Base-by-base conservation (phyloP, 2,888 invertebrate species). In the Cantharis lateralis region DNA sequence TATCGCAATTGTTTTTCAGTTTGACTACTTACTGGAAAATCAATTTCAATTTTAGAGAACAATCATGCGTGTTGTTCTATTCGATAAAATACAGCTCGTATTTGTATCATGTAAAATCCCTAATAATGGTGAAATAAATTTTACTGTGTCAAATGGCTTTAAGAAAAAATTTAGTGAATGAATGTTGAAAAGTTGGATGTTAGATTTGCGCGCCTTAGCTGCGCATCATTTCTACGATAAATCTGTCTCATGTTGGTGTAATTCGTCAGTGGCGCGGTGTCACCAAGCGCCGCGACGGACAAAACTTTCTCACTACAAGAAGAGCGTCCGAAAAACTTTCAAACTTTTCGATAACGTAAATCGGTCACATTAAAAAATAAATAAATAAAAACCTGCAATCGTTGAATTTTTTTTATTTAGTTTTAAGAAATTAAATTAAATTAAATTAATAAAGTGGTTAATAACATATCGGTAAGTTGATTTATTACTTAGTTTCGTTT, bases 261-360 rank as follows among this genome's bases (percentile, higher is more conserved):
- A 78, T 75, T 62, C 80, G 81, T 81, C 81, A 81, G 81, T 81
- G 72, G 75, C 80, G 78, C 79, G 79, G 75, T 78, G 77, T 77
- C 74, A 76, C 69, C 74, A 71, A 66, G 71, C 78, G 78, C 76
- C 76, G 71, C 70, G 68, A 74, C 78, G 74, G 63, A 74, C 71
- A 69, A 26, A n/a, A 68, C 32, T 62, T 62, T 66, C 64, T 20
- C 48, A 48, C 48, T 48, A 48, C 48, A 48, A 48, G 32, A 48
- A 48, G 48, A 48, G 48, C 48, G 48, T 48, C 48, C 48, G 48
- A n/a, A 48, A 48, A 48, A 48, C 48, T 48, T 48, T 48, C 1
- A 48, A 48, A 48, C n/a, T 48, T 48, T 48, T 48, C 5, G n/a
- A n/a, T 48, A 48, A n/a, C n/a, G 5, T 32, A 32, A 48, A 48